Evolutionary conservation across 2,888 invertebrate species (phyloP).

Genomic region (Silvanus unidentatus): DNA sequence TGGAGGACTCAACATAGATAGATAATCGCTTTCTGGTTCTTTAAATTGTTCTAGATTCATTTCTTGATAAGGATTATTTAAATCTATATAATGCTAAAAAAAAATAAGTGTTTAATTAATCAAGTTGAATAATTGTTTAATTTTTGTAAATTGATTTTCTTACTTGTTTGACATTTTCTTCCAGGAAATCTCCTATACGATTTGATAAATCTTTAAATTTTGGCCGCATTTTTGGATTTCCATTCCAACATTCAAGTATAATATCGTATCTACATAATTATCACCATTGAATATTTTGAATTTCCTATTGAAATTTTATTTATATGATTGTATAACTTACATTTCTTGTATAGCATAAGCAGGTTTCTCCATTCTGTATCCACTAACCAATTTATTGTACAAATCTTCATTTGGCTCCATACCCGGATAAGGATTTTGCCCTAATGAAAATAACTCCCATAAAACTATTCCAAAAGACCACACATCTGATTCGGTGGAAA

Average conservation of each 20-base stretch:
- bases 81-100: conserved; percentile 76
- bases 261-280: conserved; percentile 59
- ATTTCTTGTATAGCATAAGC: conserved; percentile 72
- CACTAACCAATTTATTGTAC: conserved; percentile 68
- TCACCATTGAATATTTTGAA: conserved; percentile 5
- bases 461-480: conserved; percentile 90
- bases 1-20: conserved; percentile 73
- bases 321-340: conserved; percentile 43
- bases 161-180: conserved; percentile 72
- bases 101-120: too few species aligned
- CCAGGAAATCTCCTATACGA: conserved; percentile 70
- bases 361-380: conserved; percentile 86
- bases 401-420: conserved; percentile 68
- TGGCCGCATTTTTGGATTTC: conserved; percentile 71
- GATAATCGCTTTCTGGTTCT: conserved; percentile 61
- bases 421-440: conserved; percentile 81
- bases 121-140: too few species aligned
- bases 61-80: conserved; percentile 72
- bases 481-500: conserved; percentile 91
- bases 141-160: too few species aligned
- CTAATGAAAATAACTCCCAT: conserved; percentile 86
- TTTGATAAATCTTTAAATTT: conserved; percentile 71
- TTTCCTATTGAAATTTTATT: too few species aligned
- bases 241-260: conserved; percentile 84
- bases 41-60: conserved; percentile 57